phyloP scores from a whole-genome alignment of 2,888 invertebrate species.

The Desoria tigrina region DNA sequence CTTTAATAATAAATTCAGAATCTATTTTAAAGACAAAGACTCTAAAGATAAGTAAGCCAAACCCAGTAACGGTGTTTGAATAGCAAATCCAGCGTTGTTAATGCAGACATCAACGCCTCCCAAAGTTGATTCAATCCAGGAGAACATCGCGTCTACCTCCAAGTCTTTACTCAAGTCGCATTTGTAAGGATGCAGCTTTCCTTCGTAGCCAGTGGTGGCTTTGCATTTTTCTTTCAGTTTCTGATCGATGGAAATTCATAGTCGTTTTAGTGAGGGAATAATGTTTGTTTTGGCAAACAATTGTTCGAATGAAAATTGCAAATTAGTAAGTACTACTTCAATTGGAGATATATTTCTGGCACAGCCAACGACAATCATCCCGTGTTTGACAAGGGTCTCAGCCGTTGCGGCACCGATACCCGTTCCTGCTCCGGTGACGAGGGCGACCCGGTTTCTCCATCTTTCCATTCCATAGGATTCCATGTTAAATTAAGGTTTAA shows the following conservation, averaged over 20 bases:
- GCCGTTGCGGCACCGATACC: constrained; percentile 43
- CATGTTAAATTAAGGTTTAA: neutral
- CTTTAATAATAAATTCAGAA: too few species aligned
- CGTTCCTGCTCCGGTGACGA: constrained; percentile 45
- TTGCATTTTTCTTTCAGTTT: constrained; percentile 26
- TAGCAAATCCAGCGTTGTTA: constrained; percentile 46
- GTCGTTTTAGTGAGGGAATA: too few species aligned
- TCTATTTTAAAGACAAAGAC: too few species aligned
- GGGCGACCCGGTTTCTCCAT: constrained; percentile 39
- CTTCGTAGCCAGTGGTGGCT: constrained; percentile 32
- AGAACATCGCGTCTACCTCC: constrained; percentile 43
- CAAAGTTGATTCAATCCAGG: constrained; percentile 39
- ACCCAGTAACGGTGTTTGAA: constrained; percentile 29
- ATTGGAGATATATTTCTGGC: constrained; percentile 41
- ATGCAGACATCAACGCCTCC: constrained; percentile 45
- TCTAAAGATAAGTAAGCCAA: too few species aligned
- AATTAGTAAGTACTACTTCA: constrained; percentile 26
- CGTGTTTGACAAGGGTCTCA: constrained; percentile 38
- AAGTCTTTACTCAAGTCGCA: constrained; percentile 43
- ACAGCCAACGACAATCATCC: constrained; percentile 47
- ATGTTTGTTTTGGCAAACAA: too few species aligned
- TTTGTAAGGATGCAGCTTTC: constrained; percentile 36
- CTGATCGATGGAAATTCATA: neutral
- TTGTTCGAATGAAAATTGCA: too few species aligned
- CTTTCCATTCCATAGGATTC: constrained; percentile 31